Conservation (phyloP, 2,888 invertebrate genomes). For the Pammene aurita region DNA sequence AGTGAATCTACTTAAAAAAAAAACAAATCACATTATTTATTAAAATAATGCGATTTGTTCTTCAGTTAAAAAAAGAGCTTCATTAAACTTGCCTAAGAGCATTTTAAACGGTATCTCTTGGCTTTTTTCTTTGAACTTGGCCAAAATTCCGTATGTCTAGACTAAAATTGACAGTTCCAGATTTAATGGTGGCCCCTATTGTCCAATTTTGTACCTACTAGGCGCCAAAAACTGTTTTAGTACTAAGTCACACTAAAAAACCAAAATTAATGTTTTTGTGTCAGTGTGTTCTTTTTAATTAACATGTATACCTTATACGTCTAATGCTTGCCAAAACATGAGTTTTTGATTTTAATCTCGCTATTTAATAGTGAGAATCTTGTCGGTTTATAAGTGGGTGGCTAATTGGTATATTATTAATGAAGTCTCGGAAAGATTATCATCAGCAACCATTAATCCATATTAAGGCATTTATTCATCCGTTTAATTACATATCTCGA, state of each 20-base stretch:
- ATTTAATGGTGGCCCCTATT: not conserved
- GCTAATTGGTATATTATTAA: slow-evolving; percentile 32
- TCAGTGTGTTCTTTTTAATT: not conserved
- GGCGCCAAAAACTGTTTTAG: not conserved
- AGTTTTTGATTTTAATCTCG: not conserved
- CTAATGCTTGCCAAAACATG: slow-evolving; percentile 1
- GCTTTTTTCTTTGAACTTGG: too few relatives aligned
- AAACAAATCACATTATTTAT: too few relatives aligned
- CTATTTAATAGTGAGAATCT: slow-evolving; percentile 7
- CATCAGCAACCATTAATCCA: slow-evolving; percentile 31
- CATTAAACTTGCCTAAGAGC: too few relatives aligned
- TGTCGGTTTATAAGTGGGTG: slow-evolving; percentile 34
- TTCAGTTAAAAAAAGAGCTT: too few relatives aligned
- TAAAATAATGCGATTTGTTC: too few relatives aligned
- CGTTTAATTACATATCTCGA: slow-evolving; percentile 27
- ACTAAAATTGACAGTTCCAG: too few relatives aligned
- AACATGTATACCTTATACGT: not conserved
- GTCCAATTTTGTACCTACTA: not conserved
- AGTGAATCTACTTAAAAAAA: too few relatives aligned
- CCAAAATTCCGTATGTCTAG: too few relatives aligned
- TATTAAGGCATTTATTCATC: slow-evolving; percentile 30
- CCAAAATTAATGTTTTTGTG: too few relatives aligned
- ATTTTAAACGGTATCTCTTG: too few relatives aligned
- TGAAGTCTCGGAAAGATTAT: slow-evolving; percentile 16
- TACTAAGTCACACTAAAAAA: too few relatives aligned